phyloP scores from a whole-genome alignment of 1,140 invertebrate genomes.

The Aphidius gifuensis region DNA sequence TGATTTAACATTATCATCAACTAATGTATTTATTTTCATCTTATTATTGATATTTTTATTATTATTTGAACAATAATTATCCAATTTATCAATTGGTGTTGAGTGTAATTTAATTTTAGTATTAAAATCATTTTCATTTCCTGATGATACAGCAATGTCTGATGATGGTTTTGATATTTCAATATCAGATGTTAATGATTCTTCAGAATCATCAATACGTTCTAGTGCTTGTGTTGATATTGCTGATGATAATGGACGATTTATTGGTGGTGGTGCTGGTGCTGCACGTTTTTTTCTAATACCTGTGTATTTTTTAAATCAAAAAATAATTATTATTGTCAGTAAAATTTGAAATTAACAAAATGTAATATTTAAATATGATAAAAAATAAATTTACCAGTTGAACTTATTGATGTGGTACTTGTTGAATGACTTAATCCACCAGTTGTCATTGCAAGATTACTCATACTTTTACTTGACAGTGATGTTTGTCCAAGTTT shows the following conservation, averaged over 20 bases:
- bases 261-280: constrained; percentile 39
- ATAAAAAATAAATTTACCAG: constrained; percentile 32
- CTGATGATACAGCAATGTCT: constrained; percentile 33
- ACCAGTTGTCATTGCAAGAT: constrained; percentile 37
- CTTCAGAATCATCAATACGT: constrained; percentile 50
- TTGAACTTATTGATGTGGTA: constrained; percentile 48
- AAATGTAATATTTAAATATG: not conserved
- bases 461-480: constrained; percentile 49
- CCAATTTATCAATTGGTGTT: not conserved
- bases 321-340: constrained; percentile 20
- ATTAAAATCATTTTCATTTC: not conserved
- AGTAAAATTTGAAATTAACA: constrained; percentile 10
- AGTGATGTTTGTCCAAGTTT: constrained; percentile 47
- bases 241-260: constrained; percentile 45
- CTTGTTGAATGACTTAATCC: constrained; percentile 46
- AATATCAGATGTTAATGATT: constrained; percentile 49
- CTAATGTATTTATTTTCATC: not conserved
- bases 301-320: constrained; percentile 29
- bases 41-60: not conserved
- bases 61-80: no score
- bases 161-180: constrained; percentile 48
- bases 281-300: constrained; percentile 49
- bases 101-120: not conserved
- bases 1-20: not conserved
- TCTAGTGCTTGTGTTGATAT: constrained; percentile 48